Base-by-base conservation (phyloP, 2,797 vertebrate genomes). In the Hippopotamyrus pictus region DNA sequence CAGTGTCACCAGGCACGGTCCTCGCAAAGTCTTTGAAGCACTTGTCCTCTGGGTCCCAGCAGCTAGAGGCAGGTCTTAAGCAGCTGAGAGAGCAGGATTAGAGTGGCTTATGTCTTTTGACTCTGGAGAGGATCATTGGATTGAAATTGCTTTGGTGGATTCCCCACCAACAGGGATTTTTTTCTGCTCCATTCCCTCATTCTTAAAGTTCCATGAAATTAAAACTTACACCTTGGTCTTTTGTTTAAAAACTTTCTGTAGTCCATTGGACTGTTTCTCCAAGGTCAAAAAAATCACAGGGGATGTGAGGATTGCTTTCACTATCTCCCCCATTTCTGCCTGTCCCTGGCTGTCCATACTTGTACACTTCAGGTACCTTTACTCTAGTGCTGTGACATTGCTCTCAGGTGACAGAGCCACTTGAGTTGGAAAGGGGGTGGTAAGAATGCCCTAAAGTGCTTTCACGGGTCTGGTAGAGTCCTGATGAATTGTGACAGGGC, bases 41-140 rank as follows among this genome's bases (percentile, higher is more conserved):
- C 90, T 88, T 92, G 90, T 95, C 93, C 93, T 91, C 90, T 25
- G 1, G 93, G 93, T 91, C 92, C 92, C 95, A 93, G 93, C 93
- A 96, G 94, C 92, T 92, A 91, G 91, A 94, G 94, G 93, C 89
- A 92, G 93, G 94, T 96, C 96, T 95, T 95, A 95, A 95, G 94
- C 94, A 95, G 94, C 94, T 93, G 93, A 95, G 95, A 95, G 93
- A 65, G 48, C 91, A 93, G 95, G 95, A 97, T 98, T 98, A 97
- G 95, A 96, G 93, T 93, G 95, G 94, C 82, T 97, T 97, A 95
- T 93, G 94, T 96, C 93, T 95, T 95, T 95, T 95, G 94, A 96
- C 95, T 96, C 93, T 93, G 92, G 92, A 91, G 91, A 87, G 92
- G 92, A 95, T 94, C 93, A 91, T 93, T 95, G 93, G 92, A 93